These are phyloP conservation scores for Cryptus viduatorius DNA, from an alignment of 2,888 invertebrate species.

Conservation along the genomic window DNA sequence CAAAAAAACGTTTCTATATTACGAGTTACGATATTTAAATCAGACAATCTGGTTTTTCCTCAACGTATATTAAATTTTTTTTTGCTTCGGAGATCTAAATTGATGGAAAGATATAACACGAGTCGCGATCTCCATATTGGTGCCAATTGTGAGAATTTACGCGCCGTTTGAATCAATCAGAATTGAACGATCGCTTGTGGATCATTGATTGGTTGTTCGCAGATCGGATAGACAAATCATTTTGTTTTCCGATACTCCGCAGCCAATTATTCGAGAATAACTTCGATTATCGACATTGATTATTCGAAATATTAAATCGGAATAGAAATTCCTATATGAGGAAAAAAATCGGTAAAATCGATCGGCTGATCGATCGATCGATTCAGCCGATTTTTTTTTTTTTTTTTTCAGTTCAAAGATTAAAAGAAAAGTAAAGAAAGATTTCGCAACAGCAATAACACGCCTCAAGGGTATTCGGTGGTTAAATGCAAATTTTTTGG, in stretches of 20 bases:
- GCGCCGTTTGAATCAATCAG: conserved; percentile 17
- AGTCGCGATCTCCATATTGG: conserved; percentile 33
- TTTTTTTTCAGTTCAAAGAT: too few species aligned
- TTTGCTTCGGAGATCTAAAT: background rate
- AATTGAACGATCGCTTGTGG: conserved; percentile 16
- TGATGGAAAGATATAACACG: conserved; percentile 5
- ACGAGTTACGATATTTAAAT: too few species aligned
- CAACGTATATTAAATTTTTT: background rate
- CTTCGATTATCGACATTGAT: background rate
- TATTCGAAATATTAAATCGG: background rate
- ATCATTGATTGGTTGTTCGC: background rate
- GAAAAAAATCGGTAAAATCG: too few species aligned
- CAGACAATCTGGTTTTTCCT: background rate
- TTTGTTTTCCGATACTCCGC: background rate
- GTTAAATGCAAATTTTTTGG: conserved; percentile 4
- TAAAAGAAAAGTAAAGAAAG: too few species aligned
- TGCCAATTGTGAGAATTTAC: conserved; percentile 43
- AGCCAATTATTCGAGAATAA: background rate
- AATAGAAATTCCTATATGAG: too few species aligned
- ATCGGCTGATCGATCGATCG: too few species aligned
- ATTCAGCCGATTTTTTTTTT: too few species aligned
- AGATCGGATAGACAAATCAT: background rate
- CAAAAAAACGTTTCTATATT: too few species aligned
- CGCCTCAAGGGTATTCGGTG: background rate
- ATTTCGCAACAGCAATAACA: background rate